Evolutionary conservation across 2,113 vertebrate genomes (phyloP).

Genomic region (Cyanocitta stelleri): DNA sequence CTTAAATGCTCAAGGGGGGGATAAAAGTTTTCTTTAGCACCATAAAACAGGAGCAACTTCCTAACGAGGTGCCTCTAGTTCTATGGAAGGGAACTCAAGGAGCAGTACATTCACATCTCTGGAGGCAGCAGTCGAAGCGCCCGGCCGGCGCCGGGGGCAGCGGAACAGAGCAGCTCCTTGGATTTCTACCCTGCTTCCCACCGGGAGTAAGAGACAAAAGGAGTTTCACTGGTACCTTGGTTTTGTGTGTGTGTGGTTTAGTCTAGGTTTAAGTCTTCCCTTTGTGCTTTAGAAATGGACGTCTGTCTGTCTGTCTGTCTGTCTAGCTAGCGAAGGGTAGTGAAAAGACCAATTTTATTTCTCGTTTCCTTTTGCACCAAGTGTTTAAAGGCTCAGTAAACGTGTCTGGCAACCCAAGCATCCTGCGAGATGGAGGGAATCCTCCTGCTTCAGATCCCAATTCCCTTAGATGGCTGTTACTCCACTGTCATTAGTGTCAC

Average conservation of each 20-base stretch:
- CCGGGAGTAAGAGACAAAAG: slow-evolving; percentile 68
- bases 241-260: not conserved
- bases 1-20: slow-evolving; percentile 76
- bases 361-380: slow-evolving; percentile 49
- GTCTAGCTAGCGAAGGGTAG: slow-evolving; percentile 48
- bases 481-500: slow-evolving; percentile 66
- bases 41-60: slow-evolving; percentile 93
- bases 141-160: slow-evolving; percentile 68
- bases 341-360: slow-evolving; percentile 18
- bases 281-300: slow-evolving; percentile 70
- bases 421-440: slow-evolving; percentile 38
- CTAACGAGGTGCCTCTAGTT: slow-evolving; percentile 88
- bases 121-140: slow-evolving; percentile 88
- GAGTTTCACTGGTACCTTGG: slow-evolving; percentile 53
- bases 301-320: slow-evolving; percentile 50
- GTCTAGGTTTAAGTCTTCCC: slow-evolving; percentile 57
- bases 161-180: slow-evolving; percentile 72
- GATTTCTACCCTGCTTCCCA: slow-evolving; percentile 68
- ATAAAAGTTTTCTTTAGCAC: slow-evolving; percentile 87
- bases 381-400: slow-evolving; percentile 64
- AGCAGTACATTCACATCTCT: slow-evolving; percentile 97
- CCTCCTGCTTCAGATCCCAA: slow-evolving; percentile 41
- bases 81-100: slow-evolving; percentile 78
- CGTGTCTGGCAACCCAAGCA: slow-evolving; percentile 35
- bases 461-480: slow-evolving; percentile 57